Conservation (phyloP, 1,140 invertebrate species). For the Odontomachus brunneus region DNA sequence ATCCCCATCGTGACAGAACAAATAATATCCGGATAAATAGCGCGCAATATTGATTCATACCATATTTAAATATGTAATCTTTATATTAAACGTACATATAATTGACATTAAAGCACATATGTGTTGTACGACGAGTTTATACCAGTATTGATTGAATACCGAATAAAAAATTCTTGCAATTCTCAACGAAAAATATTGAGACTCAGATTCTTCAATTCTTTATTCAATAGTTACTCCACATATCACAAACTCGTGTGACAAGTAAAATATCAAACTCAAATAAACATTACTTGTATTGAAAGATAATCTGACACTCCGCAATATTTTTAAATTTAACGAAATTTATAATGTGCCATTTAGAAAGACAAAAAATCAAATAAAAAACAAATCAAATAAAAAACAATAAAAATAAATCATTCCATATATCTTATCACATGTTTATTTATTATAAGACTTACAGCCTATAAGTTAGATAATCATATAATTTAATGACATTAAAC, state of each 20-base stretch:
- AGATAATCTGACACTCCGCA: neutral
- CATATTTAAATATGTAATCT: conserved; percentile 4
- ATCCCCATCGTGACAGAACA: neutral
- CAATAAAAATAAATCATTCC: neutral
- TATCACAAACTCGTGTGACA: too few species aligned
- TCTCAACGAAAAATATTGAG: too few species aligned
- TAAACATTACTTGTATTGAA: neutral
- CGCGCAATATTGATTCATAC: neutral
- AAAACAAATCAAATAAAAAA: neutral
- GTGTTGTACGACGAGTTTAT: neutral
- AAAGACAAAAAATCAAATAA: too few species aligned
- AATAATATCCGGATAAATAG: neutral
- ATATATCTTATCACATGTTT: neutral
- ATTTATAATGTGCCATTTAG: neutral
- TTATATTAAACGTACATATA: neutral
- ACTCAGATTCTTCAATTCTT: too few species aligned
- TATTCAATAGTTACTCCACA: too few species aligned
- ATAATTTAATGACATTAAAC: neutral
- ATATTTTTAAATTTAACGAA: neutral
- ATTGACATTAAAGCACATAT: too few species aligned
- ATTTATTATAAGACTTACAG: conserved; percentile 40
- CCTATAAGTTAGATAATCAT: conserved; percentile 8
- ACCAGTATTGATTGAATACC: too few species aligned
- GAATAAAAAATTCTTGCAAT: too few species aligned
- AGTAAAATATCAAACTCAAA: too few species aligned